Percentiles rank a stretch among this genome's conserved stretches.
Conservation (phyloP, 2,797 vertebrate genomes). For the Rhodeus uyekii region DNA sequence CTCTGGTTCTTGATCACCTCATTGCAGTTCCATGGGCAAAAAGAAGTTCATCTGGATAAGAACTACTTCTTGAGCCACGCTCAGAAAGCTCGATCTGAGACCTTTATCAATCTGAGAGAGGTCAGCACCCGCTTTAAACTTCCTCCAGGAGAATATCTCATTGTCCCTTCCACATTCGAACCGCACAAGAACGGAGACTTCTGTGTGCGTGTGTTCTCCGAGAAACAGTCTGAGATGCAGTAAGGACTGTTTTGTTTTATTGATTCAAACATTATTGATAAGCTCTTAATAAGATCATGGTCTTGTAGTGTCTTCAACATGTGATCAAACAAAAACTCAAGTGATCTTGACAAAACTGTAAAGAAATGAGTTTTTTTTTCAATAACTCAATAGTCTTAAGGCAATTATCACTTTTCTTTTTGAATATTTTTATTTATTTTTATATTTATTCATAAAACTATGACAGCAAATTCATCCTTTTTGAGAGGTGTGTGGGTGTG, state of each 20-base stretch:
- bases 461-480: background rate
- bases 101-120: constrained; percentile 75
- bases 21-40: constrained; percentile 60
- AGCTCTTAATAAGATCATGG: background rate
- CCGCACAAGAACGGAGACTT: constrained; percentile 75
- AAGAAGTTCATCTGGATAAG: constrained; percentile 62
- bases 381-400: background rate
- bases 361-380: background rate
- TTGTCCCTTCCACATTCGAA: constrained; percentile 76
- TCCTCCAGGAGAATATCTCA: constrained; percentile 77
- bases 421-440: too few relatives aligned
- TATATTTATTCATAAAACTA: background rate
- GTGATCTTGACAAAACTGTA: background rate
- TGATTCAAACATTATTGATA: background rate
- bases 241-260: constrained; percentile 50
- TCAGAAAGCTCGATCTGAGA: constrained; percentile 69
- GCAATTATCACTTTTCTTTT: too few relatives aligned
- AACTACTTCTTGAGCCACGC: constrained; percentile 71
- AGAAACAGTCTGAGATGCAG: constrained; percentile 73
- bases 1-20: background rate
- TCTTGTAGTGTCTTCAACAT: background rate
- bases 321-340: background rate
- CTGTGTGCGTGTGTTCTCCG: constrained; percentile 75
- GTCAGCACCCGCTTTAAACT: constrained; percentile 69
- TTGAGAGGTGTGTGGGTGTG: too few relatives aligned